Evolutionary conservation across 2,888 invertebrate genomes (phyloP).

Genomic region (Lasius fuliginosus): DNA sequence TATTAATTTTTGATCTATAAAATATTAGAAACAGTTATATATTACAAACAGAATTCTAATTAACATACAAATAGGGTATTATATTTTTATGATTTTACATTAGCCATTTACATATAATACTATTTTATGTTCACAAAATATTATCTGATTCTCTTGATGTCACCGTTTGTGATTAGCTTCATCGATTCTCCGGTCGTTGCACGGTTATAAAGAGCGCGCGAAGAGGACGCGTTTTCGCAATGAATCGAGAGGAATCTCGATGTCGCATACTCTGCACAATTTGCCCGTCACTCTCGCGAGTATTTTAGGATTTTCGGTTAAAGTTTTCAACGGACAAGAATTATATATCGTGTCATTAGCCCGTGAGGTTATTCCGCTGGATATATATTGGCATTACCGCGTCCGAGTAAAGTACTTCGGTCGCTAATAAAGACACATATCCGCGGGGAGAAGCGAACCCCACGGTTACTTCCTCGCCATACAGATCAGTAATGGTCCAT

Average conservation of each 20-base stretch:
- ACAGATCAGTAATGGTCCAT: slow-evolving; percentile 77
- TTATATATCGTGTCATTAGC: slow-evolving; percentile 56
- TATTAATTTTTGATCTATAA: slow-evolving; percentile 6
- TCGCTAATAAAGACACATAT: slow-evolving; percentile 75
- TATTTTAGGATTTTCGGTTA: neutral
- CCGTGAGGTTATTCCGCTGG: slow-evolving; percentile 17
- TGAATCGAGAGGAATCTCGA: neutral
- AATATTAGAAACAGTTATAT: neutral
- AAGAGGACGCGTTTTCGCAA: neutral
- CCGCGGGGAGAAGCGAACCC: slow-evolving; percentile 58
- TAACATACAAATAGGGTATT: neutral
- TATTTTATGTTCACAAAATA: neutral
- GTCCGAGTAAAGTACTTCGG: slow-evolving; percentile 64
- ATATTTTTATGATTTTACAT: neutral
- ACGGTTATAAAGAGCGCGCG: neutral
- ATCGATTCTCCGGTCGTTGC: neutral
- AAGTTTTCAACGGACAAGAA: neutral
- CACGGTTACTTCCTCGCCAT: slow-evolving; percentile 65
- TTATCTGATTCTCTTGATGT: slow-evolving; percentile 3
- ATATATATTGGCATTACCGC: slow-evolving; percentile 39
- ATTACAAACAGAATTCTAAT: neutral
- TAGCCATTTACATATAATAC: neutral
- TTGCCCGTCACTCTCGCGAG: neutral
- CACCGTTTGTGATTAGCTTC: neutral
- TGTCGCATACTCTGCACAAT: neutral